phyloP scores from a whole-genome alignment of 2,113 vertebrate species.

The Neotragus pygmaeus region DNA sequence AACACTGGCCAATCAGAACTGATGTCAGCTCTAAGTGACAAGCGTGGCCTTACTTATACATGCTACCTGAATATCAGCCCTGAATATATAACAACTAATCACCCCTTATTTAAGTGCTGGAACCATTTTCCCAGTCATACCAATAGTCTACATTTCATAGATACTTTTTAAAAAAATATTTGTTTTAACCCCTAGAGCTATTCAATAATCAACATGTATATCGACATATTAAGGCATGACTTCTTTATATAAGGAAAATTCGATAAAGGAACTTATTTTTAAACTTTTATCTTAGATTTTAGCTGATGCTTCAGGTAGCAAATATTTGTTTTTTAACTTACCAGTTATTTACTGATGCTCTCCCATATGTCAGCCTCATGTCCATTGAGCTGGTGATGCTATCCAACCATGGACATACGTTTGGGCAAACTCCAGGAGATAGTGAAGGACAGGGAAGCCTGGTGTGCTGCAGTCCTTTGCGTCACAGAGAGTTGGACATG shows the following conservation, averaged over 20 bases:
- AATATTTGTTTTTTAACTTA: slow-evolving; percentile 4
- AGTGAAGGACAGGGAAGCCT: not conserved
- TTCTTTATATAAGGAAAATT: not conserved
- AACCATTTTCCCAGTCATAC: not conserved
- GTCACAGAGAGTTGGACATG: not conserved
- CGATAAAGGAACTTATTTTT: not conserved
- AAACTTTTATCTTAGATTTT: slow-evolving; percentile 24
- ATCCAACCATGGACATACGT: not conserved
- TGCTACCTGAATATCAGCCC: not conserved
- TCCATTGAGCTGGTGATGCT: not conserved
- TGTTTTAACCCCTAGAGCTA: not conserved
- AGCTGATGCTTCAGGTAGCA: not conserved
- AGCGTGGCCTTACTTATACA: not conserved
- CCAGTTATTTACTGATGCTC: not conserved
- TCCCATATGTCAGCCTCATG: not conserved
- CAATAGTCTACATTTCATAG: not conserved
- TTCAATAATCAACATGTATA: not conserved
- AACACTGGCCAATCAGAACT: not conserved
- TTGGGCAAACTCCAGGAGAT: not conserved
- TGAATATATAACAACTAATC: not conserved
- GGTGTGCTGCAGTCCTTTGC: not conserved
- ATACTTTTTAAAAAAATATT: not conserved
- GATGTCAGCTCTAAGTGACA: not conserved
- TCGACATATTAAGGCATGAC: not conserved
- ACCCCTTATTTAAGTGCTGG: not conserved